Conservation (phyloP, 2,797 vertebrate genomes). For the Ptychadena robeensis region DNA sequence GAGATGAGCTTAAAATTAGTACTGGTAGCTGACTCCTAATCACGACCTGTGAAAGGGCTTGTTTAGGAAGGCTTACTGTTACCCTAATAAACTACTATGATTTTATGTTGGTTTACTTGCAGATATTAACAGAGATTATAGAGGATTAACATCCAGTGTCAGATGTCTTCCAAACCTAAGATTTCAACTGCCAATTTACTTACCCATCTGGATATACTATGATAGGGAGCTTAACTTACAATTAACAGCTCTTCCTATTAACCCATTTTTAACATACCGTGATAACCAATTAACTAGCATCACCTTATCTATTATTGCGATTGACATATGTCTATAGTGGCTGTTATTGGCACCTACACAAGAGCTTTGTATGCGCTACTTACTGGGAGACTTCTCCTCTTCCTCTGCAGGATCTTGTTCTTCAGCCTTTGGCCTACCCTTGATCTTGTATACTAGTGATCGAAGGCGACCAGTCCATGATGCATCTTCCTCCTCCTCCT, state of each 20-base stretch:
- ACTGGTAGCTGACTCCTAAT: slow-evolving; percentile 12
- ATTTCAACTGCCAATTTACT: slow-evolving; percentile 36
- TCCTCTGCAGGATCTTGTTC: slow-evolving; percentile 81
- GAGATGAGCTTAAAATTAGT: slow-evolving; percentile 36
- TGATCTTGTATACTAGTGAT: slow-evolving; percentile 89
- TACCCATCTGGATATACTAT: slow-evolving; percentile 15
- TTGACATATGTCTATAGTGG: neutral
- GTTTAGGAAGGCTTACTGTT: slow-evolving; percentile 19
- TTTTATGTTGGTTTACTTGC: slow-evolving; percentile 33
- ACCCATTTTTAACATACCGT: neutral
- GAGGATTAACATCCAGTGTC: slow-evolving; percentile 25
- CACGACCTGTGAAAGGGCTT: slow-evolving; percentile 3
- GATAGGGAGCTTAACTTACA: neutral
- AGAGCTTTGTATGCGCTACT: slow-evolving; percentile 67
- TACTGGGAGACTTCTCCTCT: slow-evolving; percentile 87
- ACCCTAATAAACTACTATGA: slow-evolving; percentile 1
- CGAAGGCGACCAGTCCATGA: slow-evolving; percentile 89
- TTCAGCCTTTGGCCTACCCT: slow-evolving; percentile 83
- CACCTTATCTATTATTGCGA: neutral
- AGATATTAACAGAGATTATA: slow-evolving; percentile 42
- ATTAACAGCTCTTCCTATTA: slow-evolving; percentile 16
- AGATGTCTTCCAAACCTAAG: slow-evolving; percentile 31
- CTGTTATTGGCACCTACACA: neutral
- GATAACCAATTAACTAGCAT: neutral
- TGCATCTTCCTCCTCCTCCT: slow-evolving; percentile 84